Evolutionary conservation across 2,797 vertebrate genomes (phyloP), one percentile per base, ranked within the genome.

Genomic region (Danio kyathit): DNA sequence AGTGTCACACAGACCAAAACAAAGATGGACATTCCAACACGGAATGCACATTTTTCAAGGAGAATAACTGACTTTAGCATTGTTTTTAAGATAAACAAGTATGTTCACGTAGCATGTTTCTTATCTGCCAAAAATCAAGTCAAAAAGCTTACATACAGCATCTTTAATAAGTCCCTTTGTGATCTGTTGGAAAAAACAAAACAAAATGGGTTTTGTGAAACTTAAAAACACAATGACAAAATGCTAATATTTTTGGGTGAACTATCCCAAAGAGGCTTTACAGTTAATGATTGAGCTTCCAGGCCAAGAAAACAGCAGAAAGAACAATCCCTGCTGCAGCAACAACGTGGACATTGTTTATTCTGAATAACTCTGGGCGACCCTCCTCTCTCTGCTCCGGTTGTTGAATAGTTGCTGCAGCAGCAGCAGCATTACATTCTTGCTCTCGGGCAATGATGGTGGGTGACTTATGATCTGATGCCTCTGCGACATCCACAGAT

Each of bases 261-360:
- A 49, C 16, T 66, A 66, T 51, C 12, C 21, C 14, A 14, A 61
- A 49, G 46, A 61, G 46, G 14, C 83, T 64, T 74, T 59, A 81
- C 38, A 79, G 48, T 89, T 87, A 94, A 51, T 91, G 83, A 81
- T 85, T 94, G 16, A 90, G 84, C 89, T 66, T 94, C 92, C 92
- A 93, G 2, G 84, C 89, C 67, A 93, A 3, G 64, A 94, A 64
- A 79, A 92, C 74, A 2, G 89, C 91, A 5, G 88, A 89, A 63
- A 83, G 82, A 0, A 82, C 88, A 61, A 94, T 74, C 44, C 88
- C 90, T 69, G 90, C 63, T 74, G 74, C 89, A 90, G 5, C n/a
- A 48, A 82, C 89, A 90, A 66, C 71, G 46, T 5, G 82, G 85
- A 12, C 61, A 0, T 5, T 64, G 41, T 46, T 40, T 40, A 19